Percentiles rank a stretch among this genome's conserved stretches.
These are phyloP conservation scores for Heterotilapia buettikoferi DNA, from an alignment of 2,113 vertebrate genomes.

Conservation along the genomic window DNA sequence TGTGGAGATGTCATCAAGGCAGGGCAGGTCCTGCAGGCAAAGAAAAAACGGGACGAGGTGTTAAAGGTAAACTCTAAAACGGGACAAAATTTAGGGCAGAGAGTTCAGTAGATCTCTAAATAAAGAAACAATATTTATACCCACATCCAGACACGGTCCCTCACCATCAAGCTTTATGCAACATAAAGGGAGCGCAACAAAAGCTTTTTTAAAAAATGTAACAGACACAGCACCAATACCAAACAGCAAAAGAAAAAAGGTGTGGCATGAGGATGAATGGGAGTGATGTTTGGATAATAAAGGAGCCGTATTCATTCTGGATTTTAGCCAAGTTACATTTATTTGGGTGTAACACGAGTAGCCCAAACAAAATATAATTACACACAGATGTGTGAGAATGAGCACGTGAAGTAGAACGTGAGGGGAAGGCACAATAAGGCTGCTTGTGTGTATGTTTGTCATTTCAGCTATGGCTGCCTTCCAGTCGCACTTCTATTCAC, in stretches of 20 bases:
- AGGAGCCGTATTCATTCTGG: slow-evolving; percentile 3
- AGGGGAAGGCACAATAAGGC: slow-evolving; percentile 10
- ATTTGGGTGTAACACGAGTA: not conserved
- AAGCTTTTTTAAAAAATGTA: not conserved
- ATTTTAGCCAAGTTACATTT: not conserved
- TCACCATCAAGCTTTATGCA: not conserved
- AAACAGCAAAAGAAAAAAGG: not conserved
- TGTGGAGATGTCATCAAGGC: slow-evolving; percentile 85
- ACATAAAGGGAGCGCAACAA: not conserved
- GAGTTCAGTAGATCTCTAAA: not conserved
- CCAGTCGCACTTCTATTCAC: slow-evolving; percentile 43
- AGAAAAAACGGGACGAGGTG: not conserved
- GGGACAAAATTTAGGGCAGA: not conserved
- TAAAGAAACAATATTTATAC: not conserved
- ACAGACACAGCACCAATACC: not conserved
- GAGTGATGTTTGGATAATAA: not conserved
- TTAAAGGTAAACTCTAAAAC: not conserved
- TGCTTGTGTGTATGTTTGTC: slow-evolving; percentile 17
- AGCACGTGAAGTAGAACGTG: slow-evolving; percentile 1
- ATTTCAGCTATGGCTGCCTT: slow-evolving; percentile 43
- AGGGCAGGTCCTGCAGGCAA: slow-evolving; percentile 81
- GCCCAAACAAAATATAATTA: slow-evolving; percentile 36
- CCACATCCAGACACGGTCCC: not conserved
- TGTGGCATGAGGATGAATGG: not conserved
- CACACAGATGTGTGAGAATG: slow-evolving; percentile 27